These are phyloP conservation scores for Euspilapteryx auroguttella DNA, from an alignment of 2,888 invertebrate genomes.

Conservation along the genomic window DNA sequence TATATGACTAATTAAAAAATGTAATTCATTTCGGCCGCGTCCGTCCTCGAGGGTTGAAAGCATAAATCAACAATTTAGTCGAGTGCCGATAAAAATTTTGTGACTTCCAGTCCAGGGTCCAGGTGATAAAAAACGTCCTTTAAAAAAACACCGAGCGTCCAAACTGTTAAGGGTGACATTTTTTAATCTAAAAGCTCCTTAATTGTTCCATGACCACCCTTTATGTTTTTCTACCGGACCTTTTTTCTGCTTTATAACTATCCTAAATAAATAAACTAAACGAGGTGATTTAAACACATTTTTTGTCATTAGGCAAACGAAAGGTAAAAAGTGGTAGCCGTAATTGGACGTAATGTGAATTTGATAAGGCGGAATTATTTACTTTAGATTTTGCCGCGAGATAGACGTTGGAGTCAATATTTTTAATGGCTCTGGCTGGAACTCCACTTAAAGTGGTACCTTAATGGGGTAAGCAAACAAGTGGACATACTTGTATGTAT, in stretches of 20 bases:
- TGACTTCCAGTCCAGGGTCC: slow-evolving; percentile 54
- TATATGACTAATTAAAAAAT: slow-evolving; percentile 58
- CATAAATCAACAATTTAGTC: slow-evolving; percentile 55
- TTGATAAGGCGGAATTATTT: slow-evolving; percentile 31
- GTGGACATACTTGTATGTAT: slow-evolving; percentile 36
- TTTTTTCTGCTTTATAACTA: too few relatives aligned
- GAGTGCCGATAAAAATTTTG: slow-evolving; percentile 59
- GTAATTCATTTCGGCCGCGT: slow-evolving; percentile 45
- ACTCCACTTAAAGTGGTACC: slow-evolving; percentile 30
- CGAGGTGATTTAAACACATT: slow-evolving; percentile 22
- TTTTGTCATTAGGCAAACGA: slow-evolving; percentile 13
- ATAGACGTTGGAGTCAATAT: slow-evolving; percentile 33
- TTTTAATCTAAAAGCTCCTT: slow-evolving; percentile 49
- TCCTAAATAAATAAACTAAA: slow-evolving; percentile 47
- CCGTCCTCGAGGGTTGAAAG: slow-evolving; percentile 36
- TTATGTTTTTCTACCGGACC: slow-evolving; percentile 27
- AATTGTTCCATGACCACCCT: slow-evolving; percentile 50
- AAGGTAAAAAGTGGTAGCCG: slow-evolving; percentile 28
- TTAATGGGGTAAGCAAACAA: slow-evolving; percentile 49
- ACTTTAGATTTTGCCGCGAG: slow-evolving; percentile 18
- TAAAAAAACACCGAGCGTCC: background rate
- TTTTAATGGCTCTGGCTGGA: slow-evolving; percentile 31
- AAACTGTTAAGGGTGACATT: slow-evolving; percentile 35
- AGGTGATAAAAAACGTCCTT: slow-evolving; percentile 44
- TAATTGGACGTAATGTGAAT: slow-evolving; percentile 31